phyloP scores from a whole-genome alignment of 2,113 vertebrate genomes.

The Scalopus aquaticus region DNA sequence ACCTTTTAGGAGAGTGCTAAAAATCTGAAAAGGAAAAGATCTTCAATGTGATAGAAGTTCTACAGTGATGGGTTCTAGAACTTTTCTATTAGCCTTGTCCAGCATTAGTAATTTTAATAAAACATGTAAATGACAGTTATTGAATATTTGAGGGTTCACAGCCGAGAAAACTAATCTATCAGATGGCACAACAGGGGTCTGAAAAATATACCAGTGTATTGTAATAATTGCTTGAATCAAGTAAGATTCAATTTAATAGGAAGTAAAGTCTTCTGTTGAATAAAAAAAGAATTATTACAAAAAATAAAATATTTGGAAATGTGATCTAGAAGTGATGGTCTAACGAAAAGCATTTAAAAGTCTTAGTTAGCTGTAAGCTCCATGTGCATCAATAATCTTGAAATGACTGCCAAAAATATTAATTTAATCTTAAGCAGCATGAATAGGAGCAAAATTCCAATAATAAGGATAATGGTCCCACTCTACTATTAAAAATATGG shows the following conservation, averaged over 20 bases:
- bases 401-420: slow-evolving; percentile 25
- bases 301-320: slow-evolving; percentile 27
- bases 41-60: background rate
- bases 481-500: slow-evolving; percentile 57
- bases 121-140: background rate
- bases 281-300: slow-evolving; percentile 28
- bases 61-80: background rate
- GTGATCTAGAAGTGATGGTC: background rate
- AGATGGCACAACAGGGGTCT: background rate
- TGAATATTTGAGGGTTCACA: background rate
- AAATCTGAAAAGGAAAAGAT: background rate
- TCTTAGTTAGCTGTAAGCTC: background rate
- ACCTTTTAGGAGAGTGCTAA: background rate
- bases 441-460: slow-evolving; percentile 55
- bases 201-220: slow-evolving; percentile 4
- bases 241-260: background rate
- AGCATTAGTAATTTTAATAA: background rate
- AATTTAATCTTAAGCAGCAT: slow-evolving; percentile 50
- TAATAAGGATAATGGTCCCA: slow-evolving; percentile 39
- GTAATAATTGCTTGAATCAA: background rate
- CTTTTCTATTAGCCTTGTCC: background rate
- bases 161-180: background rate
- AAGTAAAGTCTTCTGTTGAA: background rate
- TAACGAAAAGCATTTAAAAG: slow-evolving; percentile 45
- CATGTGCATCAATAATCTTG: slow-evolving; percentile 11